Percentiles rank a stretch among this genome's conserved stretches.
These are phyloP conservation scores for Drosophila repleta DNA, from an alignment of 1,140 invertebrate genomes.

Conservation along the genomic window DNA sequence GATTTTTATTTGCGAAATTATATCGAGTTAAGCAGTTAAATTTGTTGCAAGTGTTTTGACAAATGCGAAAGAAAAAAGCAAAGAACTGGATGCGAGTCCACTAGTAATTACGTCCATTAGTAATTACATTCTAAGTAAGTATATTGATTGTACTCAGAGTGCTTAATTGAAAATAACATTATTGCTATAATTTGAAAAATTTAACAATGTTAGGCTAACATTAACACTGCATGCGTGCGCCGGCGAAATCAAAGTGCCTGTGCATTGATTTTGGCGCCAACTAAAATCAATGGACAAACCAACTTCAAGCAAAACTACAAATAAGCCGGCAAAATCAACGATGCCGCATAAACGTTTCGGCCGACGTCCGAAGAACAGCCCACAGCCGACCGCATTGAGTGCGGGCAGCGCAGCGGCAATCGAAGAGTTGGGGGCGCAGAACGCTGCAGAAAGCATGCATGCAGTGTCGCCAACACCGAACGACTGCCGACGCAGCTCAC, in stretches of 20 bases:
- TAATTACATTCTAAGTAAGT: background rate
- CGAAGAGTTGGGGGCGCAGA: background rate
- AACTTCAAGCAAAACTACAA: background rate
- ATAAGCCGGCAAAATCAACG: background rate
- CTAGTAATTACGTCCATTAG: background rate
- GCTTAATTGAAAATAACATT: background rate
- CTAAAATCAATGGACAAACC: slow-evolving; percentile 16
- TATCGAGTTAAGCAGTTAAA: slow-evolving; percentile 4
- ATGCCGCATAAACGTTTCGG: slow-evolving; percentile 18
- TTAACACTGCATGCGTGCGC: slow-evolving; percentile 9
- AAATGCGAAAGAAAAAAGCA: slow-evolving; percentile 25
- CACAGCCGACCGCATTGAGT: background rate
- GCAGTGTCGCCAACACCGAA: slow-evolving; percentile 3
- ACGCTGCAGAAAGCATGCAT: background rate
- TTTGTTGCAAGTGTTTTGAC: slow-evolving; percentile 18
- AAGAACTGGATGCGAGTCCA: background rate
- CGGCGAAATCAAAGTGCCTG: slow-evolving; percentile 7
- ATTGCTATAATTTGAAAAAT: background rate
- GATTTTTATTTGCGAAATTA: slow-evolving; percentile 6
- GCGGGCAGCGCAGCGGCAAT: background rate
- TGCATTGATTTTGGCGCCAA: slow-evolving; percentile 23
- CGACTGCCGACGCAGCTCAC: slow-evolving; percentile 73
- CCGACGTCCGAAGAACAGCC: slow-evolving; percentile 2
- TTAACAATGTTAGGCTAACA: slow-evolving; percentile 8
- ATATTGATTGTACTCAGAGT: background rate